Evolutionary conservation across 2,113 vertebrate genomes (phyloP).

Genomic region (Chloroceryle aenea): DNA sequence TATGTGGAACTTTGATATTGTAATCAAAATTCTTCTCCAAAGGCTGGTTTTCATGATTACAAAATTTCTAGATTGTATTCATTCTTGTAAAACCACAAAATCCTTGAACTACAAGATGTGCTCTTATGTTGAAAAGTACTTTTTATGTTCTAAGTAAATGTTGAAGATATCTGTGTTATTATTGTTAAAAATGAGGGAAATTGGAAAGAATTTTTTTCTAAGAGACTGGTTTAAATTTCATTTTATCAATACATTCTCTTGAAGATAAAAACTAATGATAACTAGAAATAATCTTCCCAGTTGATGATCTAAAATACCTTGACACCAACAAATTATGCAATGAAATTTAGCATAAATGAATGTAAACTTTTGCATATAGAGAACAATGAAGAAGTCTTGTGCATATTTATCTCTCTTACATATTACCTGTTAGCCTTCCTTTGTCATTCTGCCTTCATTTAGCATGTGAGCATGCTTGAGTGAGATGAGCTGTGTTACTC

Average conservation of each 20-base stretch:
- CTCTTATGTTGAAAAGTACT: neutral
- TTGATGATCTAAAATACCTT: neutral
- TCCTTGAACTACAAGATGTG: neutral
- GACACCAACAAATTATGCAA: rapidly evolving
- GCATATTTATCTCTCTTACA: neutral
- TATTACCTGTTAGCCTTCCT: neutral
- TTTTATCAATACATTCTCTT: too few species aligned
- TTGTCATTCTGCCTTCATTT: neutral
- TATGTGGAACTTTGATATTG: neutral
- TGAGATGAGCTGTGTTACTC: too few species aligned
- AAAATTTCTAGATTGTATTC: neutral
- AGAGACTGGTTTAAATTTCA: neutral
- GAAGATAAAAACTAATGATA: neutral
- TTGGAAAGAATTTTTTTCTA: neutral
- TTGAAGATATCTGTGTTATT: neutral
- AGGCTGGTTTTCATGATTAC: neutral
- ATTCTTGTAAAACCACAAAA: neutral
- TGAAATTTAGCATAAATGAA: neutral
- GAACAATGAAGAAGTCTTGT: neutral
- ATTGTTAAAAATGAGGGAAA: neutral
- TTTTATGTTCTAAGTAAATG: neutral
- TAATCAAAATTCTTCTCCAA: neutral
- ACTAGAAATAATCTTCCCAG: neutral
- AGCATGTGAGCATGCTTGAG: neutral
- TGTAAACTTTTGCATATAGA: neutral